Percentiles rank a stretch among this genome's conserved stretches.
These are phyloP conservation scores for Tautogolabrus adspersus DNA, from an alignment of 2,113 vertebrate genomes.

Conservation along the genomic window DNA sequence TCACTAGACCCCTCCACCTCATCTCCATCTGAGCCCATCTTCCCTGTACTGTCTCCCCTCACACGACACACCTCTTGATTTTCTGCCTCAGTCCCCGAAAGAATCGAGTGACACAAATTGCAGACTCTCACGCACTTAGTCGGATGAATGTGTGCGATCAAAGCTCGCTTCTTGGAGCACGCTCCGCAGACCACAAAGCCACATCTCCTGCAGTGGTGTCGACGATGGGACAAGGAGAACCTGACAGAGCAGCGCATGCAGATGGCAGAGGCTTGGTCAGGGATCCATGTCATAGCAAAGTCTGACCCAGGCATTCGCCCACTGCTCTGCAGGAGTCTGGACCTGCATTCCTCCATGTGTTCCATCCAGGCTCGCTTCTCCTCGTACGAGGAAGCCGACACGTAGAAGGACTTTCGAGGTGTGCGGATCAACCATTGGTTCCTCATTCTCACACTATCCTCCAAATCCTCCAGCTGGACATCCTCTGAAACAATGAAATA, in stretches of 20 bases:
- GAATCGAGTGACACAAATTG: conserved; percentile 81
- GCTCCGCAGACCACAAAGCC: conserved; percentile 89
- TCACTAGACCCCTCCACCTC: conserved; percentile 79
- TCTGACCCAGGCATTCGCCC: conserved; percentile 56
- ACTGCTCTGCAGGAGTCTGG: conserved; percentile 72
- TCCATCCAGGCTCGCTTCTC: conserved; percentile 92
- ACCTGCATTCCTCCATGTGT: conserved; percentile 87
- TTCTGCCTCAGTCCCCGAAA: conserved; percentile 48
- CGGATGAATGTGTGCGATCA: conserved; percentile 86
- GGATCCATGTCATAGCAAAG: conserved; percentile 90
- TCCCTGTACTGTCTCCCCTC: conserved; percentile 58
- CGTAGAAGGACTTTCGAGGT: conserved; percentile 92
- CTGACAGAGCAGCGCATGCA: conserved; percentile 92
- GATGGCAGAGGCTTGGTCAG: conserved; percentile 86
- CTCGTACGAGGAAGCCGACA: conserved; percentile 84
- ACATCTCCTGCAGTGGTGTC: conserved; percentile 93
- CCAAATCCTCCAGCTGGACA: conserved; percentile 86
- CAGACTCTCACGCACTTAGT: conserved; percentile 88
- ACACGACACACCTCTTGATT: background rate
- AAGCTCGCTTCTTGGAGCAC: conserved; percentile 87
- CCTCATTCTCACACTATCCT: conserved; percentile 84
- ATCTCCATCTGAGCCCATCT: conserved; percentile 24
- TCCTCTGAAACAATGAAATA: conserved; percentile 78
- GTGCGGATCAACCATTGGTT: conserved; percentile 95
- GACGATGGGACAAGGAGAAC: conserved; percentile 86